Conservation (phyloP, 2,888 invertebrate genomes). For the Psylliodes chrysocephalus region DNA sequence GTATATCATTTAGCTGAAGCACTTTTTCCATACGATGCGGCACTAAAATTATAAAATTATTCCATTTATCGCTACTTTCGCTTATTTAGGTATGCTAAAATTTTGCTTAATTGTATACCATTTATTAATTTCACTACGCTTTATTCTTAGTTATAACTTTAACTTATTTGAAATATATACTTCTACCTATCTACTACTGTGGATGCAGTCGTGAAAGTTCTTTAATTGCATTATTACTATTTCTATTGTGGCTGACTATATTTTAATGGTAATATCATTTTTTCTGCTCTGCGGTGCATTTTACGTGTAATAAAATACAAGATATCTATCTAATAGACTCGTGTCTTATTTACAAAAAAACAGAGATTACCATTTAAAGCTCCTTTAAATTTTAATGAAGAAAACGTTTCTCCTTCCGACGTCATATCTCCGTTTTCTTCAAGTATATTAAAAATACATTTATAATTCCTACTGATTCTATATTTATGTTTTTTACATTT, state of each 20-base stretch:
- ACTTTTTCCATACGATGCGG: conserved; percentile 33
- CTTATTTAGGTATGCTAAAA: conserved; percentile 38
- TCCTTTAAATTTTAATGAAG: too few species aligned
- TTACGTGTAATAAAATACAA: too few species aligned
- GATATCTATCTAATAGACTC: too few species aligned
- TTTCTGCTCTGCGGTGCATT: not conserved
- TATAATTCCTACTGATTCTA: too few species aligned
- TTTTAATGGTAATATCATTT: not conserved
- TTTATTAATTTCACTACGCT: conserved; percentile 38
- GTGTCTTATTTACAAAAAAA: too few species aligned
- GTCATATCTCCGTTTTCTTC: too few species aligned
- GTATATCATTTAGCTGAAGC: conserved; percentile 37
- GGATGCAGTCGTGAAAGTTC: conserved; percentile 16
- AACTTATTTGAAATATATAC: conserved; percentile 7
- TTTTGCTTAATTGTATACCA: conserved; percentile 35
- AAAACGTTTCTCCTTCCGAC: too few species aligned
- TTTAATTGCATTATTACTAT: conserved; percentile 22
- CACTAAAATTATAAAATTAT: conserved; percentile 33
- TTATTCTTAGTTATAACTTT: conserved; percentile 13
- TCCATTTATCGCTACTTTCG: conserved; percentile 36
- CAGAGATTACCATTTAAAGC: too few species aligned
- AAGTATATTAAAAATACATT: too few species aligned
- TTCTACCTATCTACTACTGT: too few species aligned
- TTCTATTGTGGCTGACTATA: conserved; percentile 8
- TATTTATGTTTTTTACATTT: too few species aligned